Conservation (phyloP, 1,140 invertebrate genomes). For the Laodelphax striatellus region DNA sequence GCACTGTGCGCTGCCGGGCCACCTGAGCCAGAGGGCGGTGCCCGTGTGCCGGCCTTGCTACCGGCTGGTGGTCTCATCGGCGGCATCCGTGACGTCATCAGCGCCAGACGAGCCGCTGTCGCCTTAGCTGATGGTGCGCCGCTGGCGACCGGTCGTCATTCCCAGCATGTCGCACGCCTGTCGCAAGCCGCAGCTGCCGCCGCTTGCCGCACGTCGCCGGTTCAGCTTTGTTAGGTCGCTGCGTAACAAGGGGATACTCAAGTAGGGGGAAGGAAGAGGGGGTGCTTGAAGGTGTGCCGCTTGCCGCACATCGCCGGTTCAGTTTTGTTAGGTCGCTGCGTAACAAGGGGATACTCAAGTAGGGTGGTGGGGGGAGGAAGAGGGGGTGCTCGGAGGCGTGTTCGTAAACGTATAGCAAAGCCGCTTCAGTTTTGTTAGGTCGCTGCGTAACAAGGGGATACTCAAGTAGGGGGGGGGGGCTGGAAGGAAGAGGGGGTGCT, state of each 20-base stretch:
- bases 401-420: too few relatives aligned
- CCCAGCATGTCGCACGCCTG: too few relatives aligned
- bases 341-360: too few relatives aligned
- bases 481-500: too few relatives aligned
- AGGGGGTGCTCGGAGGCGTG: too few relatives aligned
- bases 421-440: neutral
- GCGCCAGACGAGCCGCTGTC: neutral
- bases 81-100: neutral
- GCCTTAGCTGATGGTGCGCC: constrained; percentile 10
- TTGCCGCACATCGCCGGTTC: neutral
- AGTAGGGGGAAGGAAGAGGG: too few relatives aligned
- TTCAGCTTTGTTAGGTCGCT: constrained; percentile 2
- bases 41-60: constrained; percentile 78
- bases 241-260: neutral
- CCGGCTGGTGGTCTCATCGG: constrained; percentile 1
- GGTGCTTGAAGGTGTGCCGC: neutral
- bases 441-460: neutral
- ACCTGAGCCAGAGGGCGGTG: constrained; percentile 58
- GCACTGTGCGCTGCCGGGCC: constrained; percentile 63
- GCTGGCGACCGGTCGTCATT: constrained; percentile 1
- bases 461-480: too few relatives aligned
- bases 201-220: neutral
- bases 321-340: too few relatives aligned
- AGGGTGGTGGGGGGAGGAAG: too few relatives aligned
- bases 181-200: neutral